These are phyloP conservation scores for Cyclura pinguis DNA, from an alignment of 2,797 vertebrate species.

Conservation along the genomic window DNA sequence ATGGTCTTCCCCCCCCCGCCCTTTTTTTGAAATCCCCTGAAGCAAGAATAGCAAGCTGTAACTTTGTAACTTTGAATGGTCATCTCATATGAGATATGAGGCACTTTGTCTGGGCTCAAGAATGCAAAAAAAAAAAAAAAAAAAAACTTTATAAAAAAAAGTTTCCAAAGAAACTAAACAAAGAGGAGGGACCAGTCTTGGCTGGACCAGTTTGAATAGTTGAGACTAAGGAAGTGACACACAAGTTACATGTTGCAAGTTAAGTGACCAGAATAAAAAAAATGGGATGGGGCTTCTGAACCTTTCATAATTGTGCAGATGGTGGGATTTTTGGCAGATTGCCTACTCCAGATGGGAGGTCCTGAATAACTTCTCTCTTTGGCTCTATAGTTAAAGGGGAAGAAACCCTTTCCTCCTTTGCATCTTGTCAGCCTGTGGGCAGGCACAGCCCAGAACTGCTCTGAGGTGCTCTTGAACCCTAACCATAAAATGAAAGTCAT, in stretches of 20 bases:
- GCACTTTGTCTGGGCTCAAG: not conserved
- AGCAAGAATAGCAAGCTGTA: not conserved
- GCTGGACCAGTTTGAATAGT: not conserved
- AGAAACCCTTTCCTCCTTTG: not conserved
- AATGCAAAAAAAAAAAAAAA: too few relatives aligned
- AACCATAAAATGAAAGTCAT: not conserved
- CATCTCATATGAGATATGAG: not conserved
- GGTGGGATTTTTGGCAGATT: not conserved
- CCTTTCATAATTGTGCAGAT: not conserved
- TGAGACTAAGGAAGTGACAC: not conserved
- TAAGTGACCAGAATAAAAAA: not conserved
- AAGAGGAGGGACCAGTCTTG: not conserved
- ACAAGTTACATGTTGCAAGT: not conserved
- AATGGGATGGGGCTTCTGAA: not conserved
- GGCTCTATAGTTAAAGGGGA: not conserved
- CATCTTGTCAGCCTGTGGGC: not conserved
- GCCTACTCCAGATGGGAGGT: not conserved
- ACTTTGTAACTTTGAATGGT: not conserved
- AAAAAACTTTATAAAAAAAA: not conserved
- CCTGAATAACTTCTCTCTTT: too few relatives aligned
- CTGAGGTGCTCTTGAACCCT: too few relatives aligned
- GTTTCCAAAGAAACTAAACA: not conserved
- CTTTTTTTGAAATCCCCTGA: slow-evolving; percentile 26
- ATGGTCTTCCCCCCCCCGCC: not conserved
- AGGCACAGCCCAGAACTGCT: not conserved